These are phyloP conservation scores for Asobara japonica DNA, from an alignment of 1,140 invertebrate genomes.

Conservation along the genomic window DNA sequence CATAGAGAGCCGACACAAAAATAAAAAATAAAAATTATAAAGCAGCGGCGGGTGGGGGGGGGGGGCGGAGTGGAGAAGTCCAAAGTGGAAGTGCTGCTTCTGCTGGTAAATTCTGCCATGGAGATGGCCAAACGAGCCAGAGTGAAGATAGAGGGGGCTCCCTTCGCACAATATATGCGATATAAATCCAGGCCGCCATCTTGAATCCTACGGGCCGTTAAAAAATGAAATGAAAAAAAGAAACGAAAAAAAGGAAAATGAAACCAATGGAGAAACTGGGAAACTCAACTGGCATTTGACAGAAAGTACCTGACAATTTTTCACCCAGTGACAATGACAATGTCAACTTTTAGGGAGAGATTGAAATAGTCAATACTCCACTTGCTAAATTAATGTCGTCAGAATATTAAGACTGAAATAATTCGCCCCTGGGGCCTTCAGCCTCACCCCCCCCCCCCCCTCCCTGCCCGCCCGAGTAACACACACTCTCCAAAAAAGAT, in stretches of 20 bases:
- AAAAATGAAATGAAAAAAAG: conserved; percentile 51
- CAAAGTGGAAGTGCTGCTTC: conserved; percentile 6
- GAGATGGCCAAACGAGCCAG: conserved; percentile 22
- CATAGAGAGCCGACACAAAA: neutral
- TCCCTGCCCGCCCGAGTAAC: neutral
- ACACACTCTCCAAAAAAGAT: conserved; percentile 19
- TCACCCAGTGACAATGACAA: neutral
- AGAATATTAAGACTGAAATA: conserved; percentile 16
- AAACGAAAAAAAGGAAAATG: neutral
- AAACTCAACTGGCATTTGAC: conserved; percentile 38
- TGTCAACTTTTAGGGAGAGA: neutral
- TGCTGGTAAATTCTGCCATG: conserved; percentile 15
- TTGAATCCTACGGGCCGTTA: conserved; percentile 57
- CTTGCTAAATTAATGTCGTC: neutral
- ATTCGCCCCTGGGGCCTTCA: neutral
- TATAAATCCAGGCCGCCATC: conserved; percentile 51
- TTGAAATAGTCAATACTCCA: neutral
- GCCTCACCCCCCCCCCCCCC: neutral
- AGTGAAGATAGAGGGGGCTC: conserved; percentile 37
- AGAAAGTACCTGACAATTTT: conserved; percentile 41
- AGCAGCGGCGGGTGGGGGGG: neutral
- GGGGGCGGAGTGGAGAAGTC: conserved; percentile 24
- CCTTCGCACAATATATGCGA: conserved; percentile 40
- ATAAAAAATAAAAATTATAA: conserved; percentile 7
- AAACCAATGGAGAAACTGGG: neutral